A percentile compares a stretch with the other conserved stretches of the same genome.
Conservation (phyloP, 2,888 invertebrate species). For the Stenotaenia linearis region DNA sequence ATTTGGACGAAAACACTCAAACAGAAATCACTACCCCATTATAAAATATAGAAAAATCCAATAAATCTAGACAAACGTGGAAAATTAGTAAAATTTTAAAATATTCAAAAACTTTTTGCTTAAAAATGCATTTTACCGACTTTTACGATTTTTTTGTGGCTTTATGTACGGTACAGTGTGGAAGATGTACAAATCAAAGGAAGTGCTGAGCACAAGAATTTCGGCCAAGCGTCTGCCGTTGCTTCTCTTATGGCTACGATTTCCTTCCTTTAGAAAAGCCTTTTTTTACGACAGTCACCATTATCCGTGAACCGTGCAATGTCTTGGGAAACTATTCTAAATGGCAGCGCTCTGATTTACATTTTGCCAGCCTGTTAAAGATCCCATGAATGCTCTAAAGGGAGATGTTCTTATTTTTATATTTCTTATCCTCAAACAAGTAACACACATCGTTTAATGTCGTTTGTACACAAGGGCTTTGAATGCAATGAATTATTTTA, state of each 20-base stretch:
- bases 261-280: constrained; percentile 19
- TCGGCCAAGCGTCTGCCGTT: constrained; percentile 17
- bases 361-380: constrained; percentile 1
- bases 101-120: too few species aligned
- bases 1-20: constrained; percentile 11
- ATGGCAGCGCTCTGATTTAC: not conserved
- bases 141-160: too few species aligned
- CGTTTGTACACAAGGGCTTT: not conserved
- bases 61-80: not conserved
- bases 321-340: constrained; percentile 24
- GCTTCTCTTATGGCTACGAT: constrained; percentile 16
- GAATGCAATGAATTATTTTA: not conserved
- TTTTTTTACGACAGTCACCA: constrained; percentile 17
- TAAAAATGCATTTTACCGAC: too few species aligned
- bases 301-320: constrained; percentile 23
- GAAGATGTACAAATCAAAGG: not conserved
- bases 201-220: constrained; percentile 21
- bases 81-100: not conserved
- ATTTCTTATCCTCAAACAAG: not conserved
- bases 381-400: not conserved
- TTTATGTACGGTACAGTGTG: not conserved
- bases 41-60: not conserved
- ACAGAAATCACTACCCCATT: not conserved
- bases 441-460: not conserved
- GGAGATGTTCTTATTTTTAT: not conserved